Evolutionary conservation across 2,797 vertebrate genomes (phyloP).

Genomic region (Ptychadena robeensis): DNA sequence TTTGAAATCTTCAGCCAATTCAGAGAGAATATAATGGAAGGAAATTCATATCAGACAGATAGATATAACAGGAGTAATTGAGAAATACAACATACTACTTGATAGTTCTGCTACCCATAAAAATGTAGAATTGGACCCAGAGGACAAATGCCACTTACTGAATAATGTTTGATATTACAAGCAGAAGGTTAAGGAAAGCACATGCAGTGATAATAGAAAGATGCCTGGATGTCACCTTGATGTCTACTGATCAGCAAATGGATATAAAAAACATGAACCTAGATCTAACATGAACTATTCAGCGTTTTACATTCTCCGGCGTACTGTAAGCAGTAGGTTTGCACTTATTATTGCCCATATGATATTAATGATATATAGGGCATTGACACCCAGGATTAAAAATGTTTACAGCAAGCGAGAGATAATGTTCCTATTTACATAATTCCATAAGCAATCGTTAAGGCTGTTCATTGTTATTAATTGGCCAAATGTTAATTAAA

Average conservation of each 20-base stretch:
- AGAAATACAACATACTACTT: too few species aligned
- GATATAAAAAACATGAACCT: background rate
- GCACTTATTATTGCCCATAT: background rate
- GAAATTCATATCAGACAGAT: too few species aligned
- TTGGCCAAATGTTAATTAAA: conserved; percentile 28
- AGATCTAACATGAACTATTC: background rate
- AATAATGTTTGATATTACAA: too few species aligned
- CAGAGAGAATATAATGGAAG: too few species aligned
- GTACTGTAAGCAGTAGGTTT: background rate
- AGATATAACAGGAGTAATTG: too few species aligned
- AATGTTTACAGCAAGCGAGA: background rate
- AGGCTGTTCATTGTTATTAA: conserved; percentile 22
- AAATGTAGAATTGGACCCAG: too few species aligned
- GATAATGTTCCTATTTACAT: conserved; percentile 28
- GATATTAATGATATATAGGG: background rate
- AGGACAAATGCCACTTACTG: too few species aligned
- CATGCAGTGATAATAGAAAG: background rate
- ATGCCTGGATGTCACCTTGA: background rate
- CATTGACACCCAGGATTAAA: background rate
- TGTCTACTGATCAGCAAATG: background rate
- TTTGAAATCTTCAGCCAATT: too few species aligned
- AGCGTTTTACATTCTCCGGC: background rate
- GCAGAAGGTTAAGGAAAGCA: too few species aligned
- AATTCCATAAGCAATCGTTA: conserved; percentile 42
- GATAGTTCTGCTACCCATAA: too few species aligned